Percentiles rank a stretch among this genome's conserved stretches.
Evolutionary conservation across 2,888 invertebrate genomes (phyloP).

Genomic region (Junonia oenone): DNA sequence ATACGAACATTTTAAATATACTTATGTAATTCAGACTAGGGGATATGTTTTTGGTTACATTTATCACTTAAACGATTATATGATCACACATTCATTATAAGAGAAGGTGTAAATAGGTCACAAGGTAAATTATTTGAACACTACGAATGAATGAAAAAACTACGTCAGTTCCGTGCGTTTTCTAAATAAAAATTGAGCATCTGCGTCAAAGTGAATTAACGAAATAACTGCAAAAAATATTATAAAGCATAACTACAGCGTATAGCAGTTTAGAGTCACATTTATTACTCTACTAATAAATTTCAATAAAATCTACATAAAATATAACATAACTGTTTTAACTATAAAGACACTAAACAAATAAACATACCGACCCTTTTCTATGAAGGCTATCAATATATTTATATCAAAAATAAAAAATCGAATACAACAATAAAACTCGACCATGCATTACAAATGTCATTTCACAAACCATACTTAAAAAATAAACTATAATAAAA

Average conservation of each 20-base stretch:
- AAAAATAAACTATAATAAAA: background rate
- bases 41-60: slow-evolving; percentile 74
- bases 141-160: background rate
- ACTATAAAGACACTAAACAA: slow-evolving; percentile 34
- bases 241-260: slow-evolving; percentile 33
- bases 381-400: slow-evolving; percentile 1
- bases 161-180: background rate
- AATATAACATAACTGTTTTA: slow-evolving; percentile 32
- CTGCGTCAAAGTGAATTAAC: background rate
- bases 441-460: slow-evolving; percentile 2
- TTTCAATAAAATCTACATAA: slow-evolving; percentile 46
- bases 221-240: slow-evolving; percentile 22
- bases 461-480: background rate
- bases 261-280: slow-evolving; percentile 61
- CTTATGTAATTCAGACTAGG: slow-evolving; percentile 60
- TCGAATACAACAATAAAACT: slow-evolving; percentile 6
- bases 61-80: slow-evolving; percentile 51
- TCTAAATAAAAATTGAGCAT: background rate
- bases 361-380: slow-evolving; percentile 6
- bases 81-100: slow-evolving; percentile 12
- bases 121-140: background rate
- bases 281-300: slow-evolving; percentile 64
- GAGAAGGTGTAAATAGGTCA: background rate
- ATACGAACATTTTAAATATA: slow-evolving; percentile 38
- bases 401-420: slow-evolving; percentile 32